Evolutionary conservation across 2,888 invertebrate genomes (phyloP).

Genomic region (Gymnocheta viridis): DNA sequence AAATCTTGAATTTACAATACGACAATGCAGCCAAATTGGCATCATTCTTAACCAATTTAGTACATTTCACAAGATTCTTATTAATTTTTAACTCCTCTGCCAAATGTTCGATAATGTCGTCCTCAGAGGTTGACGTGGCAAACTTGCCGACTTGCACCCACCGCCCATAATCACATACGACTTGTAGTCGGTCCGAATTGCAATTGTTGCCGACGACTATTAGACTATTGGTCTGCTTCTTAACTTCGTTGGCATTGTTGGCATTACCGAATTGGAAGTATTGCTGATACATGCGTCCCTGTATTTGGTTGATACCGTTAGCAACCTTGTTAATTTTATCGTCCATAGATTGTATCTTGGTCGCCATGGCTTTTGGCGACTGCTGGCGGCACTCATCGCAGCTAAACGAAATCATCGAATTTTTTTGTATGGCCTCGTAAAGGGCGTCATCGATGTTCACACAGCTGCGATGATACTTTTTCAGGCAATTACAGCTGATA

Average conservation of each 20-base stretch:
- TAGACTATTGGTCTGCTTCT: conserved; percentile 78
- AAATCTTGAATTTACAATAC: conserved; percentile 79
- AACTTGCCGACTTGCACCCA: conserved; percentile 80
- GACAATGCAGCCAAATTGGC: conserved; percentile 79
- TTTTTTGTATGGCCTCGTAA: conserved; percentile 79
- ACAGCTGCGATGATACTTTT: conserved; percentile 78
- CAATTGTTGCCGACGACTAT: conserved; percentile 80
- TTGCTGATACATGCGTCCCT: conserved; percentile 80
- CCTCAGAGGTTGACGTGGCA: conserved; percentile 79
- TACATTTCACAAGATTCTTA: conserved; percentile 79
- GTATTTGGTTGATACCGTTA: conserved; percentile 79
- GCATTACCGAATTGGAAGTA: conserved; percentile 78
- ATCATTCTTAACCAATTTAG: conserved; percentile 79
- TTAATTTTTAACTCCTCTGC: conserved; percentile 79
- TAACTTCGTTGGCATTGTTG: conserved; percentile 75
- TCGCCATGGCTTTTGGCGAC: conserved; percentile 76
- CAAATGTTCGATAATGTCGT: conserved; percentile 78
- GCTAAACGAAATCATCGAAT: conserved; percentile 78
- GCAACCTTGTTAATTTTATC: conserved; percentile 79
- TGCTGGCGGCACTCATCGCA: conserved; percentile 79
- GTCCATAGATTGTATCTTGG: conserved; percentile 78
- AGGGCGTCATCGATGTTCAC: conserved; percentile 78
- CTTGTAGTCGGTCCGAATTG: conserved; percentile 80
- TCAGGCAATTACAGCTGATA: conserved; percentile 78
- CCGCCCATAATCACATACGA: conserved; percentile 79